These are phyloP conservation scores for Whitmania pigra DNA, from an alignment of 1,140 invertebrate genomes.

Conservation along the genomic window DNA sequence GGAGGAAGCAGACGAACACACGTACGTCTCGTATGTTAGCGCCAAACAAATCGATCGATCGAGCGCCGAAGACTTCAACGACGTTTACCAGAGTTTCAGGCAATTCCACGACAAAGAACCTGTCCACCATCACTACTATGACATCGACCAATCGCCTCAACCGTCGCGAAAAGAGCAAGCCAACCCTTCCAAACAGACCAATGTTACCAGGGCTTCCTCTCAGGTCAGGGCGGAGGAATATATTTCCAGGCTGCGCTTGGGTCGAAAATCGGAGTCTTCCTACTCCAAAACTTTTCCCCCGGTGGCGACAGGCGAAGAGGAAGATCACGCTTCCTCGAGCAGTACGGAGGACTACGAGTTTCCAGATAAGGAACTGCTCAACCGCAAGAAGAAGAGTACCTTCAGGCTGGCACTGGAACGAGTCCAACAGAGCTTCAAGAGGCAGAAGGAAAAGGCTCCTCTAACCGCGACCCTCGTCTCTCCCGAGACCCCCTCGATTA, in stretches of 20 bases:
- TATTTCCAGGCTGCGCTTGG: neutral
- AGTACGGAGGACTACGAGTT: slow-evolving; percentile 26
- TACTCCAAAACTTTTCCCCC: neutral
- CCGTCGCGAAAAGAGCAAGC: no score
- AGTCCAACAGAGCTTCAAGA: slow-evolving; percentile 23
- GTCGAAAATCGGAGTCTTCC: neutral
- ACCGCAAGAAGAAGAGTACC: slow-evolving; percentile 25
- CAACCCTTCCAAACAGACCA: neutral
- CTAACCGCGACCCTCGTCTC: neutral
- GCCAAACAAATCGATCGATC: neutral
- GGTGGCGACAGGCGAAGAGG: slow-evolving; percentile 14
- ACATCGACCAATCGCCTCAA: slow-evolving; percentile 3
- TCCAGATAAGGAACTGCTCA: slow-evolving; percentile 21
- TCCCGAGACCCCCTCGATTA: neutral
- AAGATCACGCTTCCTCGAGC: slow-evolving; percentile 12
- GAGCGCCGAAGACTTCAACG: neutral
- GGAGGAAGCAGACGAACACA: slow-evolving; percentile 2
- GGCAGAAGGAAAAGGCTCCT: neutral
- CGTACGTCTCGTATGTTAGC: neutral
- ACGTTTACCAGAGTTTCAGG: slow-evolving; percentile 8
- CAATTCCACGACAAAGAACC: slow-evolving; percentile 1
- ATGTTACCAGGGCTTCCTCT: neutral
- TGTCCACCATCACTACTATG: neutral
- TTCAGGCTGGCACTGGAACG: slow-evolving; percentile 22
- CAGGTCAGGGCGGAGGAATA: neutral